Conservation (phyloP, 2,113 vertebrate genomes). For the Andinoacara biseriatus region DNA sequence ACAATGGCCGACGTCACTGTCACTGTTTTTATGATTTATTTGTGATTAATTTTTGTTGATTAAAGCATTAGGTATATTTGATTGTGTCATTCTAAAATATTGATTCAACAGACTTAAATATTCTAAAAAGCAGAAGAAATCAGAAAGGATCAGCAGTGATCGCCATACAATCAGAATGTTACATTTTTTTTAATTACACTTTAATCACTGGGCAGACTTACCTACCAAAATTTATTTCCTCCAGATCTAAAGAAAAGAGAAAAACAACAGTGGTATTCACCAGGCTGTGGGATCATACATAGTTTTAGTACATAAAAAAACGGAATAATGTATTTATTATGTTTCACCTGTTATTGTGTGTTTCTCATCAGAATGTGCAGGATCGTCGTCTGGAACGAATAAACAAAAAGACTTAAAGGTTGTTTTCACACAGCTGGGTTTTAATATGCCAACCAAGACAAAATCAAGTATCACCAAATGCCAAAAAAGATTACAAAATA, state of each 20-base stretch:
- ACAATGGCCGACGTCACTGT: not conserved
- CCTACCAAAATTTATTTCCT: slow-evolving; percentile 89
- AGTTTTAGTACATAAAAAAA: not conserved
- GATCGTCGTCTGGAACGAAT: slow-evolving; percentile 79
- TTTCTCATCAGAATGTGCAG: slow-evolving; percentile 82
- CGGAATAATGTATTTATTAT: not conserved
- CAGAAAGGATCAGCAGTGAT: not conserved
- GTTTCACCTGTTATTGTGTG: slow-evolving; percentile 84
- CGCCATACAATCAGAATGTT: not conserved
- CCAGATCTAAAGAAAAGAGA: slow-evolving; percentile 81
- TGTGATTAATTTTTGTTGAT: not conserved
- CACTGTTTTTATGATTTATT: not conserved
- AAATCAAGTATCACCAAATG: not conserved
- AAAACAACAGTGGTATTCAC: not conserved
- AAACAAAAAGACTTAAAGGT: not conserved
- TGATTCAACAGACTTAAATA: not conserved
- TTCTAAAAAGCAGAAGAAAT: not conserved
- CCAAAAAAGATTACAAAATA: not conserved
- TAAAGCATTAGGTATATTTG: not conserved
- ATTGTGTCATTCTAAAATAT: not conserved
- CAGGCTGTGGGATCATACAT: not conserved
- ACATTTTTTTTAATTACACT: not conserved
- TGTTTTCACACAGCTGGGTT: not conserved
- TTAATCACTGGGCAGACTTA: slow-evolving; percentile 52
- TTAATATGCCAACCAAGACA: not conserved